Conservation (phyloP, 1,140 invertebrate species). For the Rhyzopertha dominica region DNA sequence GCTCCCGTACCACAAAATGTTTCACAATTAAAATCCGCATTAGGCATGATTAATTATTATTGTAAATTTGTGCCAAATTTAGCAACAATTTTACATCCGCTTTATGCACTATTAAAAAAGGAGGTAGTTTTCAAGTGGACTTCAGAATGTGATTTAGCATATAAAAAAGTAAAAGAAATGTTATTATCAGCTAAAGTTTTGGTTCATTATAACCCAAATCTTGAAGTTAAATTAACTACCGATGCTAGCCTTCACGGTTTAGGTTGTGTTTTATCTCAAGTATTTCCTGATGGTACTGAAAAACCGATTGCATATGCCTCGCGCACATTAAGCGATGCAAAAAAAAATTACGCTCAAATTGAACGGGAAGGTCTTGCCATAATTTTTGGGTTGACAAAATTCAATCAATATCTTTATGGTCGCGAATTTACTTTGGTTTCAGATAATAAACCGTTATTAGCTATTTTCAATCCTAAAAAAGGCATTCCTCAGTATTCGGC, state of each 20-base stretch:
- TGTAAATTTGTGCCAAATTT: constrained; percentile 19
- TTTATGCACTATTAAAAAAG: constrained; percentile 30
- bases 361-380: constrained; percentile 52
- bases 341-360: constrained; percentile 49
- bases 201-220: constrained; percentile 17
- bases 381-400: constrained; percentile 22
- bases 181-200: constrained; percentile 23
- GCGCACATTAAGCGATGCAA: constrained; percentile 39
- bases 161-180: constrained; percentile 26
- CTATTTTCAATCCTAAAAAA: constrained; percentile 9
- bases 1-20: too few species aligned
- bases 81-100: too few species aligned
- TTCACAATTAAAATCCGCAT: constrained; percentile 35
- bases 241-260: constrained; percentile 25
- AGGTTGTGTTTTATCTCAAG: constrained; percentile 20
- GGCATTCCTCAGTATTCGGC: constrained; percentile 11
- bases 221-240: constrained; percentile 18
- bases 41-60: constrained; percentile 39
- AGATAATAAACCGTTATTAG: constrained; percentile 11
- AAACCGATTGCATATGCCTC: constrained; percentile 47
- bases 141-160: constrained; percentile 20
- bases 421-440: constrained; percentile 6
- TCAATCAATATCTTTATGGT: constrained; percentile 11
- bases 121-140: constrained; percentile 41
- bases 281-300: constrained; percentile 33